Percentiles rank a stretch among this genome's conserved stretches.
phyloP scores from a whole-genome alignment of 2,888 invertebrate genomes.

The Drosophila siamana region DNA sequence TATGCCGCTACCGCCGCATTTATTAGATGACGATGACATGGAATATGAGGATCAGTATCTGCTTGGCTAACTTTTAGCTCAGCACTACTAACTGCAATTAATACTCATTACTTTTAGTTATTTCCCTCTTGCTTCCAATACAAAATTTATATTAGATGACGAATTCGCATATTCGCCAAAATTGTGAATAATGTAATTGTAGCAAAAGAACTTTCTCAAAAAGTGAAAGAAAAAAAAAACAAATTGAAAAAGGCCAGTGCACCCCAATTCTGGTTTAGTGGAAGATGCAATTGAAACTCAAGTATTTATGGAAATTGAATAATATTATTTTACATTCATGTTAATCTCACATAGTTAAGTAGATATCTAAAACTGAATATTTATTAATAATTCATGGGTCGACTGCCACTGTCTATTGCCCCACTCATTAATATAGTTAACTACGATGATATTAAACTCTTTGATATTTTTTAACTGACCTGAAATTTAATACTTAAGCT shows the following conservation, averaged over 20 bases:
- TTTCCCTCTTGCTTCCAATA: background rate
- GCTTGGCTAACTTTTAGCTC: constrained; percentile 50
- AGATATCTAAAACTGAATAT: constrained; percentile 42
- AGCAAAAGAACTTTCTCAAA: background rate
- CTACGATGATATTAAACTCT: constrained; percentile 13
- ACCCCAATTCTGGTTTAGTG: background rate
- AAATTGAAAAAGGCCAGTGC: background rate
- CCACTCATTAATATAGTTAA: constrained; percentile 24
- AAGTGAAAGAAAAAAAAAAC: background rate
- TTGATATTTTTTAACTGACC: constrained; percentile 28
- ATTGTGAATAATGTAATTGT: constrained; percentile 1
- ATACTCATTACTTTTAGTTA: constrained; percentile 18
- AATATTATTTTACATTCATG: constrained; percentile 19
- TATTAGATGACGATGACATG: constrained; percentile 62
- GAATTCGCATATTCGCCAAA: background rate
- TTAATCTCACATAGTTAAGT: constrained; percentile 46
- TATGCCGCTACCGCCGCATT: constrained; percentile 73
- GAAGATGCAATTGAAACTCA: constrained; percentile 22
- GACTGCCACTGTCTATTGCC: background rate
- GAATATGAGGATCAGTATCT: constrained; percentile 73
- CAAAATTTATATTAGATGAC: background rate
- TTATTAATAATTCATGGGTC: constrained; percentile 52
- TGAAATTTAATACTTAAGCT: constrained; percentile 18
- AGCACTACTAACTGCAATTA: background rate
- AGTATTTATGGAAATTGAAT: constrained; percentile 41